A percentile compares a stretch with the other conserved stretches of the same genome.
phyloP scores from a whole-genome alignment of 2,888 invertebrate genomes.

The Hypsopygia costalis region DNA sequence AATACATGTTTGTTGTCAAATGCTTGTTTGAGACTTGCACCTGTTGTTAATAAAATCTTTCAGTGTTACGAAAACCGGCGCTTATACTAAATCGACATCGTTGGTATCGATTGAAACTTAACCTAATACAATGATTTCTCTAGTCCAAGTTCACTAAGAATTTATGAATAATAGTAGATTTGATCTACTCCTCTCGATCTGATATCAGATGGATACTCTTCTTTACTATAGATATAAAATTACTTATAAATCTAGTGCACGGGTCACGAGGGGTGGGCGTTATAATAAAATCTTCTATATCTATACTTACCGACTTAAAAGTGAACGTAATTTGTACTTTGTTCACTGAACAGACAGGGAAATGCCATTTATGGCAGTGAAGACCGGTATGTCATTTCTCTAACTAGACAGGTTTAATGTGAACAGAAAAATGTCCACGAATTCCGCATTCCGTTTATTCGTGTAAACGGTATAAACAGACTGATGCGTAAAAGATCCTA shows the following conservation, averaged over 20 bases:
- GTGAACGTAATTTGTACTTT: slow-evolving; percentile 62
- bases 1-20: slow-evolving; percentile 20
- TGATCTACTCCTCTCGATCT: slow-evolving; percentile 52
- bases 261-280: slow-evolving; percentile 44
- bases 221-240: slow-evolving; percentile 43
- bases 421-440: too few species aligned
- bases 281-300: slow-evolving; percentile 33
- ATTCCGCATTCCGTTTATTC: too few species aligned
- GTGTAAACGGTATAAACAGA: too few species aligned
- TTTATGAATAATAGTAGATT: slow-evolving; percentile 63
- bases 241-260: slow-evolving; percentile 45
- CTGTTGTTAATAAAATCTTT: slow-evolving; percentile 35
- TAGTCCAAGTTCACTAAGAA: slow-evolving; percentile 45
- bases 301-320: slow-evolving; percentile 51
- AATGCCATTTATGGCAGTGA: slow-evolving; percentile 25
- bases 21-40: slow-evolving; percentile 66
- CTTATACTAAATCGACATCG: slow-evolving; percentile 33
- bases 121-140: slow-evolving; percentile 49
- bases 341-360: slow-evolving; percentile 38
- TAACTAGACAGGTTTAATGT: neutral
- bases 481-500: too few species aligned
- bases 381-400: slow-evolving; percentile 18
- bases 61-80: slow-evolving; percentile 30
- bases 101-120: slow-evolving; percentile 48
- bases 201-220: slow-evolving; percentile 37